Evolutionary conservation across 2,113 vertebrate species (phyloP), one percentile per base, ranked within the genome.

Genomic region (Rhabdornis inornatus): DNA sequence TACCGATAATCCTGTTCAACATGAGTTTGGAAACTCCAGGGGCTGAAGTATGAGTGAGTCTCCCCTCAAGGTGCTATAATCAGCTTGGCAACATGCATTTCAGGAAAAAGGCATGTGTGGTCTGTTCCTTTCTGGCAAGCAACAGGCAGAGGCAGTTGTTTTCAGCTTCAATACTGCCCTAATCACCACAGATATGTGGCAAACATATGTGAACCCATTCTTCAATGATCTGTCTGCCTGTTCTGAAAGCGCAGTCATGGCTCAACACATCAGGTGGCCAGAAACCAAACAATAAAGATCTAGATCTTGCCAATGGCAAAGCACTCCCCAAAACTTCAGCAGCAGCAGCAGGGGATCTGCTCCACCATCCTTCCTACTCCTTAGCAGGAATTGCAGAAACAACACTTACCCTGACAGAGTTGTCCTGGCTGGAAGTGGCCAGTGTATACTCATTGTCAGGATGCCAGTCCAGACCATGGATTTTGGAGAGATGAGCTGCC

Each of bases 381-480:
- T 39, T 42, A 27, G 19, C 23, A 89, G 68, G 15, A 61, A 22
- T 10, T 79, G 65, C 50, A 52, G 25, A 53, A 42, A 55, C 20
- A 79, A 44, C 37, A 78, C 98, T 98, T 94, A 99, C 99, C 98
- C 98, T 98, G 77, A 99, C 99, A 2, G 99, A 99, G 97, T 99
- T 99, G 98, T 99, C 99, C 96, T 99, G 99, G 93, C 99, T 99
- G 88, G 99, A 99, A 8, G 99, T 99, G 74, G 99, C 99, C 35
- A 99, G 95, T 35, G 99, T 97, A 72, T 99, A 99, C 92, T 99
- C 99, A 7, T 99, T 99, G 95, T 99, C 99, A 3, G 99, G 99
- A 80, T 99, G 99, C 99, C 99, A 99, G 95, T 99, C 99, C 56
- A 99, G 97, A 63, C 99, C 99, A 0, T 99, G 99, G 96, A 99